A percentile compares a stretch with the other conserved stretches of the same genome.
Evolutionary conservation across 2,888 invertebrate genomes (phyloP).

Genomic region (Drepanosiphum platanoidis): DNA sequence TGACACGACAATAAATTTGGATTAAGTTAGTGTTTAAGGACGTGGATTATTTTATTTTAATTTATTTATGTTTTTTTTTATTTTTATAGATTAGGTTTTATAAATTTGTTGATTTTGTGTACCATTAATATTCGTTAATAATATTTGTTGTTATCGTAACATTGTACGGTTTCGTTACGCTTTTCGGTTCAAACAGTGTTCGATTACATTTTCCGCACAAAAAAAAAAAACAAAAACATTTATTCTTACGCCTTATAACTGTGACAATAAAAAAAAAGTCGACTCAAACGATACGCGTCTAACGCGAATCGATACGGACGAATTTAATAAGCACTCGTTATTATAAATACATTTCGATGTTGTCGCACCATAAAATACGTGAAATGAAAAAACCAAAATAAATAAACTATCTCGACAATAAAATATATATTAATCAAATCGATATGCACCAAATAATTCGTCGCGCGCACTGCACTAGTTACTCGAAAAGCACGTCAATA

Average conservation of each 20-base stretch:
- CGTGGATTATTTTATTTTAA: neutral
- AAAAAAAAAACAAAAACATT: conserved; percentile 7
- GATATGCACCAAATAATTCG: neutral
- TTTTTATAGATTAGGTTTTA: neutral
- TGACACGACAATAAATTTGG: conserved; percentile 56
- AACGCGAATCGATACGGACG: conserved; percentile 36
- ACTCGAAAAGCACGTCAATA: conserved; percentile 47
- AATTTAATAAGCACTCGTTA: conserved; percentile 58
- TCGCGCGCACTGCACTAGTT: conserved; percentile 32
- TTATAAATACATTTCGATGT: neutral
- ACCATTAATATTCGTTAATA: neutral
- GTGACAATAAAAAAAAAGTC: conserved; percentile 42
- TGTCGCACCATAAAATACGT: neutral
- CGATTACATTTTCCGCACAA: neutral
- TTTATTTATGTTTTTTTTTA: neutral
- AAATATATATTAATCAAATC: neutral
- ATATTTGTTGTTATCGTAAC: neutral
- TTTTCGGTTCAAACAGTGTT: conserved; percentile 45
- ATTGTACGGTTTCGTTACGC: conserved; percentile 23
- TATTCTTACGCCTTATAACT: conserved; percentile 39
- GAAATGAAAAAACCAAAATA: neutral
- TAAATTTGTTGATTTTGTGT: conserved; percentile 21
- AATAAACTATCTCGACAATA: no score
- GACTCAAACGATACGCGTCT: neutral
- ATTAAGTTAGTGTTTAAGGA: conserved; percentile 43